Evolutionary conservation across 2,113 vertebrate species (phyloP), one percentile per base, ranked within the genome.

Genomic region (Neofelis nebulosa): DNA sequence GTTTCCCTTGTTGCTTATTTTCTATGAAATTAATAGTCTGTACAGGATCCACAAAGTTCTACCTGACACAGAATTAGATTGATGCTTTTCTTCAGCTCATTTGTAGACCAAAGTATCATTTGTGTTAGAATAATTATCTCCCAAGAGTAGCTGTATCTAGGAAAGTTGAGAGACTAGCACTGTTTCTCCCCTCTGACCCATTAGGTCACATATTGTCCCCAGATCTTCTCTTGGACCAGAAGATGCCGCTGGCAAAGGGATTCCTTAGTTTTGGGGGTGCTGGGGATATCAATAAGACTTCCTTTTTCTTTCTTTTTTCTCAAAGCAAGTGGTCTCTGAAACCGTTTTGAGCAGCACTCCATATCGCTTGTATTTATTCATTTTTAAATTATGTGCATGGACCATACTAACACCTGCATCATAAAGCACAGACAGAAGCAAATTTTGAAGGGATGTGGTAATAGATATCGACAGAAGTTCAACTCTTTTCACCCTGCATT

Each of bases 21-120:
- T 95, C 97, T 92, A 95, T 92, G 84, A 98, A 94, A 97, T 73
- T 23, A 97, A 98, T 96, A 94, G 93, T 85, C 95, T 52, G 21
- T 23, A 81, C 76, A 95, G 76, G 95, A 94, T 69, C 96, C 57
- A 76, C 23, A 68, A 95, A 93, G 81, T 36, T 4, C n/a, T 82
- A 95, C 98, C 94, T 97, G 96, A 95, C 98, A 81, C 73, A 55
- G 79, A 94, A 94, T 65, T 81, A 97, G 97, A 97, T 97, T 78
- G 97, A 96, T 98, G 97, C 52, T 94, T 95, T 96, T 97, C 95
- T 97, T 79, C 61, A 95, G 88, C 93, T 89, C 93, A 50, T 93
- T 95, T 97, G 93, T 97, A 93, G 96, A 97, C 91, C 94, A 97
- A 90, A 97, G 89, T 83, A 87, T 96, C 89, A 65, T 96, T 94